phyloP scores from a whole-genome alignment of 2,888 invertebrate genomes.

The Tiliacea citrago region DNA sequence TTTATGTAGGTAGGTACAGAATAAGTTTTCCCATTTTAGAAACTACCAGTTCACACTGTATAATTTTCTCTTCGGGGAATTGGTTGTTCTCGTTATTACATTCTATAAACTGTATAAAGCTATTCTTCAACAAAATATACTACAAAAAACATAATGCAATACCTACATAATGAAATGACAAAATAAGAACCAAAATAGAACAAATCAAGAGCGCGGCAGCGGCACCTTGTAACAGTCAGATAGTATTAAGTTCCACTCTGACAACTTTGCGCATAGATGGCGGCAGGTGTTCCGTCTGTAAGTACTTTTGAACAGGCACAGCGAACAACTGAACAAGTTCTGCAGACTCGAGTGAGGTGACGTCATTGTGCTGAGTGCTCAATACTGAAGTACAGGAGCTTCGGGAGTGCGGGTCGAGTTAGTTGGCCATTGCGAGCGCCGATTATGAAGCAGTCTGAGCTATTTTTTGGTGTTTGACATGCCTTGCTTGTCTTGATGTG shows the following conservation, averaged over 20 bases:
- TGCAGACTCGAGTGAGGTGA: conserved; percentile 1
- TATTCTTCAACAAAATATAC: not conserved
- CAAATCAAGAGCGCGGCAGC: not conserved
- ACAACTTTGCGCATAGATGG: conserved; percentile 38
- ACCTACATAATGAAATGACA: not conserved
- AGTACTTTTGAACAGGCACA: not conserved
- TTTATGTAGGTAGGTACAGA: not conserved
- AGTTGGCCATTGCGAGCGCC: conserved; percentile 3
- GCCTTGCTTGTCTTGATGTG: too few relatives aligned
- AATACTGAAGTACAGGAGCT: not conserved
- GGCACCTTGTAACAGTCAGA: conserved; percentile 7
- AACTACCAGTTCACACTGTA: not conserved
- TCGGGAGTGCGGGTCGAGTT: not conserved
- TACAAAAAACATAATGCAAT: too few relatives aligned
- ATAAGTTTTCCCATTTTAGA: not conserved
- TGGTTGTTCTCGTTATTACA: not conserved
- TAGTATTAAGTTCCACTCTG: conserved; percentile 6
- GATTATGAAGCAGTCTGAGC: conserved; percentile 8
- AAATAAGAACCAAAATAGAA: not conserved
- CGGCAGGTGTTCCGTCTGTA: conserved; percentile 29
- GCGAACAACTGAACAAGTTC: conserved; percentile 27
- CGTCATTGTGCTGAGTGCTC: conserved; percentile 27
- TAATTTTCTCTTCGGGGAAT: not conserved
- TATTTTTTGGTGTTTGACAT: not conserved
- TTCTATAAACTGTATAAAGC: not conserved